Evolutionary conservation across 2,888 invertebrate genomes (phyloP).

Genomic region (Leptinotarsa peninsularis): DNA sequence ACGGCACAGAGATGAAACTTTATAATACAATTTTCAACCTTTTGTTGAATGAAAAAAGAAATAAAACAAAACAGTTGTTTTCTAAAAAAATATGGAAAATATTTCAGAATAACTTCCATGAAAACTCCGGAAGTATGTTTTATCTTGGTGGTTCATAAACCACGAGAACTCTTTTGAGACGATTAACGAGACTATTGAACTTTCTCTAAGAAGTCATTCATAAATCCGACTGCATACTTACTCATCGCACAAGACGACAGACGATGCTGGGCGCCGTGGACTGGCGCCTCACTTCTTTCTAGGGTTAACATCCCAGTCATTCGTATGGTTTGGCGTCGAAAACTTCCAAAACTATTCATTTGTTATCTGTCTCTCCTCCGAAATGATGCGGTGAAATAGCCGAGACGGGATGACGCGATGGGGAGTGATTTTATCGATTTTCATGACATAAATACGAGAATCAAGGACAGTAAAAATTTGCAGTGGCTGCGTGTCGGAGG

Average conservation of each 20-base stretch:
- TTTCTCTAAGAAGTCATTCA: neutral
- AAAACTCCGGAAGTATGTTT: no score
- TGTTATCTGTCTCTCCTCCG: constrained; percentile 18
- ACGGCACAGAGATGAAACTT: no score
- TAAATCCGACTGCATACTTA: neutral
- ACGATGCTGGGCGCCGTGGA: constrained; percentile 12
- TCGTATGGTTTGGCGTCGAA: constrained; percentile 18
- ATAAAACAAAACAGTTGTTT: no score
- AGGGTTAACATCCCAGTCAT: constrained; percentile 37
- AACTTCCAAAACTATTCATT: constrained; percentile 18
- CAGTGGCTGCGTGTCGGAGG: constrained; percentile 17
- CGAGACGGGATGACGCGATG: constrained; percentile 8
- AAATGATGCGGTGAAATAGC: neutral
- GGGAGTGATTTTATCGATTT: constrained; percentile 38
- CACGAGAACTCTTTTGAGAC: no score
- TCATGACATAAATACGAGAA: constrained; percentile 40
- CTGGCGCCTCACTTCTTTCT: constrained; percentile 35
- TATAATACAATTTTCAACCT: no score
- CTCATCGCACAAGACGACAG: neutral
- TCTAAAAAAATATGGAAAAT: no score
- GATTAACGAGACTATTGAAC: neutral
- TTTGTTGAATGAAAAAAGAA: no score
- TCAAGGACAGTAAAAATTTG: constrained; percentile 43
- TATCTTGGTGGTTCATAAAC: no score
- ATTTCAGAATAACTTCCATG: no score